Base-by-base conservation (phyloP, 2,113 vertebrate species). In the Sitta europaea region DNA sequence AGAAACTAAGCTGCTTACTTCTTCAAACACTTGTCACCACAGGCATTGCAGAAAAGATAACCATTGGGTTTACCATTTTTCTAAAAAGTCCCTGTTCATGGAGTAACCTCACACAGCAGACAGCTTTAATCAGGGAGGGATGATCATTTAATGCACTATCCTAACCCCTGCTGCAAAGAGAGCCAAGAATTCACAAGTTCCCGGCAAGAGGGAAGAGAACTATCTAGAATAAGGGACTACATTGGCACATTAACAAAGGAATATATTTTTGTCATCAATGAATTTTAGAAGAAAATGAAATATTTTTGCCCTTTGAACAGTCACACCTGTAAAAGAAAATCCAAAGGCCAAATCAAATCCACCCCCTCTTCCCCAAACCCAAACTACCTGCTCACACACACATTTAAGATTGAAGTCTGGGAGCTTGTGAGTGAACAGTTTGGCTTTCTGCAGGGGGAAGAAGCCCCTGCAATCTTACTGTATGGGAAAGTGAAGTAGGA, bases 281-380 rank as follows among this genome's bases (percentile, higher is more conserved):
- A 84, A 87, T 74, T 87, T 84, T 45, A 81, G 55, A 80, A 65
- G 58, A 68, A 86, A 81, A 73, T 25, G 17, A 40, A 66, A 42
- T 7, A 59, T 50, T 63, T 48, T 57, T 1, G 0, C 10, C 13
- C 47, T 83, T 72, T 36, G 8, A 89, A 40, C 14, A 58, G 42
- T 11, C 17, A 55, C 3, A 1, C 5, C 47, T 36, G 22, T 50
- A 67, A 10, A 53, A 33, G 5, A 47, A 23, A 28, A 58, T 35
- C 12, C 33, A 67, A 80, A 67, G 24, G 38, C 17, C 25, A 76
- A 83, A 86, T 1, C 4, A 72, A 91, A 63, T 11, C 5, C 21
- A 45, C 1, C 4, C 6, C 8, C 1, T 12, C 8, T 10, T 8
- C 2, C 14, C 29, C 27, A 59, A 76, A 61, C 14, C 12, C 67